A percentile compares a stretch with the other conserved stretches of the same genome.
phyloP scores from a whole-genome alignment of 2,797 vertebrate species.

The Lagorchestes hirsutus region DNA sequence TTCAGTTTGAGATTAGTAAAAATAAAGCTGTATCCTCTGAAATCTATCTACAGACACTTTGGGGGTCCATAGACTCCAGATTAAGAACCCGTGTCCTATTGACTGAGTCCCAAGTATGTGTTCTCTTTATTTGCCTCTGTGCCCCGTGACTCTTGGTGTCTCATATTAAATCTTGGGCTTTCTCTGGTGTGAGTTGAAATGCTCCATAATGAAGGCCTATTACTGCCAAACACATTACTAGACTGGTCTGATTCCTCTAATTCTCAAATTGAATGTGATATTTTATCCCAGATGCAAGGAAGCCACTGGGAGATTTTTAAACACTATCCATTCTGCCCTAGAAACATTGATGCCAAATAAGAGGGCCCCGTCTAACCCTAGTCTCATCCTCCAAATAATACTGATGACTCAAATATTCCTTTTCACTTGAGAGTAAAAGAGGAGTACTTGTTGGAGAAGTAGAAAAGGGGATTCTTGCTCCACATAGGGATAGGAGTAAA shows the following conservation, averaged over 20 bases:
- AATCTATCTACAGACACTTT: not conserved
- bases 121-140: not conserved
- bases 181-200: not conserved
- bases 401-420: slow-evolving; percentile 1
- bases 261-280: not conserved
- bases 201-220: not conserved
- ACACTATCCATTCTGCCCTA: not conserved
- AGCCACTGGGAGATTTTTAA: not conserved
- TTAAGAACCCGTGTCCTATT: not conserved
- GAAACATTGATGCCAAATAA: not conserved
- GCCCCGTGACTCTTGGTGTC: not conserved
- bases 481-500: not conserved
- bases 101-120: not conserved
- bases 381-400: not conserved
- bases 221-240: not conserved
- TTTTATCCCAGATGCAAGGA: not conserved
- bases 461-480: not conserved
- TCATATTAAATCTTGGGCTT: not conserved
- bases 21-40: not conserved
- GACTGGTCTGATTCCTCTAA: not conserved
- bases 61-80: not conserved
- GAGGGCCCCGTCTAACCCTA: not conserved
- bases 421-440: not conserved
- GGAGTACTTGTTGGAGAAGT: not conserved
- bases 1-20: not conserved